Evolutionary conservation across 1,140 invertebrate species (phyloP).

Genomic region (Onthophagus taurus): DNA sequence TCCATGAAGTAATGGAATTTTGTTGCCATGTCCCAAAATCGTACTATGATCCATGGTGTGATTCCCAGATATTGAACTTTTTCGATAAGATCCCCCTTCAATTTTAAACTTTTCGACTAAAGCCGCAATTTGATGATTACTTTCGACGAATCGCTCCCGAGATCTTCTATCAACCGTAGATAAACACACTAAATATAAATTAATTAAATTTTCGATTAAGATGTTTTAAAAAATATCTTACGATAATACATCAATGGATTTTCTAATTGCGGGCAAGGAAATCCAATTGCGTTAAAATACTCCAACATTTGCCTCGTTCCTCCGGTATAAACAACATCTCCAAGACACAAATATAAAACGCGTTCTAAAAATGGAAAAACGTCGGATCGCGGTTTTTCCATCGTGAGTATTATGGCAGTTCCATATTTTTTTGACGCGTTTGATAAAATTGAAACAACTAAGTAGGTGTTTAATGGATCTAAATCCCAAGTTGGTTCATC

Average conservation of each 20-base stretch:
- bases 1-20: slow-evolving; percentile 61
- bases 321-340: slow-evolving; percentile 84
- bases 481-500: slow-evolving; percentile 87
- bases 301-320: slow-evolving; percentile 81
- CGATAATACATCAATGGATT: slow-evolving; percentile 91
- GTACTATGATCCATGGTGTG: slow-evolving; percentile 25
- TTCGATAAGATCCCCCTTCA: slow-evolving; percentile 60
- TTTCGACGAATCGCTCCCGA: slow-evolving; percentile 81
- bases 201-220: slow-evolving; percentile 5
- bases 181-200: slow-evolving; percentile 58
- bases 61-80: slow-evolving; percentile 38
- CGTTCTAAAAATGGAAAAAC: slow-evolving; percentile 85
- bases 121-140: slow-evolving; percentile 84
- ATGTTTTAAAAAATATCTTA: slow-evolving; percentile 43
- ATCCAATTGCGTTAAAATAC: slow-evolving; percentile 84
- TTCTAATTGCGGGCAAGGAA: slow-evolving; percentile 85
- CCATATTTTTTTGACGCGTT: slow-evolving; percentile 87
- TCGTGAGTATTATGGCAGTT: slow-evolving; percentile 77
- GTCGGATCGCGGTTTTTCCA: slow-evolving; percentile 88
- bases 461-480: slow-evolving; percentile 84
- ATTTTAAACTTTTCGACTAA: slow-evolving; percentile 85
- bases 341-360: slow-evolving; percentile 75
- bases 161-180: slow-evolving; percentile 85
- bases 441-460: slow-evolving; percentile 84
- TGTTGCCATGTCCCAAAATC: slow-evolving; percentile 42